Evolutionary conservation across 2,888 invertebrate genomes (phyloP).

Genomic region (Phasia obesa): DNA sequence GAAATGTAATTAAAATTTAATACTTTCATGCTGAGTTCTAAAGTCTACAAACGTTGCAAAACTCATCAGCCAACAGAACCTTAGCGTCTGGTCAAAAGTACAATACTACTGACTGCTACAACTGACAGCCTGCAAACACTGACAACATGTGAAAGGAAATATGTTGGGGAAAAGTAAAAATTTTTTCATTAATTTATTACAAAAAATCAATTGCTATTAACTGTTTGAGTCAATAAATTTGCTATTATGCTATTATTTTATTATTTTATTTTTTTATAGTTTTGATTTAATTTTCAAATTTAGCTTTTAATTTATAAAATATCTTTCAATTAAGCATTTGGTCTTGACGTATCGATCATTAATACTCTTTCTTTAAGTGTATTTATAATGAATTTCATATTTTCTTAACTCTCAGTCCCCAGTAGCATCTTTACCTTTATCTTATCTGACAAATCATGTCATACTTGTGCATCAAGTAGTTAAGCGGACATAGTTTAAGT

Average conservation of each 20-base stretch:
- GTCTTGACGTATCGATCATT: too few species aligned
- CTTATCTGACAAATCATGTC: slow-evolving; percentile 68
- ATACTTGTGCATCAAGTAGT: slow-evolving; percentile 53
- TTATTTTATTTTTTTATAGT: neutral
- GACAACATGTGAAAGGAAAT: neutral
- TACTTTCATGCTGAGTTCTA: slow-evolving; percentile 70
- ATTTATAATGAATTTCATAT: slow-evolving; percentile 18
- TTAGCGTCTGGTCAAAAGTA: neutral
- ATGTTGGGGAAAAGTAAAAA: neutral
- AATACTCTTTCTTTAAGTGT: slow-evolving; percentile 34
- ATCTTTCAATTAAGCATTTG: too few species aligned
- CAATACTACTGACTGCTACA: neutral
- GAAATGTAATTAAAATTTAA: slow-evolving; percentile 75
- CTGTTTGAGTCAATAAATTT: too few species aligned
- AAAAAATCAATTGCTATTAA: too few species aligned
- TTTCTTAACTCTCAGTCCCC: slow-evolving; percentile 13
- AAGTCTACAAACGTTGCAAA: slow-evolving; percentile 37
- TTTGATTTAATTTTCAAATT: neutral
- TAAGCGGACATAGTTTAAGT: neutral
- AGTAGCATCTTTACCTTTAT: slow-evolving; percentile 60
- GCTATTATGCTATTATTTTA: too few species aligned
- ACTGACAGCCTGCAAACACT: neutral
- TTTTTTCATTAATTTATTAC: too few species aligned
- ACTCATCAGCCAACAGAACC: neutral
- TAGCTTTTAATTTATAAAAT: too few species aligned